phyloP scores from a whole-genome alignment of 2,888 invertebrate species.

The Tridacna gigas region DNA sequence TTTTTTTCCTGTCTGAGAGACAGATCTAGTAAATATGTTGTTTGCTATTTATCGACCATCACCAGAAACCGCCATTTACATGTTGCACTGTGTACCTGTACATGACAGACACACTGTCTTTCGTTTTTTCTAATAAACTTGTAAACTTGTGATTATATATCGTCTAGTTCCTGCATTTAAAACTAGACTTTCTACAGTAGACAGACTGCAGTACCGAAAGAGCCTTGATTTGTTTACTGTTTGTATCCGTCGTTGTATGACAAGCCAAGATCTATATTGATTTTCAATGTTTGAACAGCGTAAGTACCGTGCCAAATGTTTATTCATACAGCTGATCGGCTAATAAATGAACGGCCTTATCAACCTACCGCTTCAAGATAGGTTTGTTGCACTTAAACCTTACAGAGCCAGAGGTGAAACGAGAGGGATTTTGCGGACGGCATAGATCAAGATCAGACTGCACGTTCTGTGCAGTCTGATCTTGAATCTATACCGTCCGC shows the following conservation, averaged over 20 bases:
- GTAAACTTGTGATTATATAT: too few species aligned
- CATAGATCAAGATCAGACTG: background rate
- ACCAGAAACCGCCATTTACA: too few species aligned
- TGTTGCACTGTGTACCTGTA: too few species aligned
- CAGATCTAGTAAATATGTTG: too few species aligned
- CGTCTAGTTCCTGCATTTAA: too few species aligned
- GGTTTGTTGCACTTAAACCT: background rate
- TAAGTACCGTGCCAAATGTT: conserved; percentile 33
- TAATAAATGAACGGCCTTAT: conserved; percentile 32
- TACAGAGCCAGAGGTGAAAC: too few species aligned
- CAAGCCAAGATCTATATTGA: conserved; percentile 26
- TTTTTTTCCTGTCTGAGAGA: too few species aligned
- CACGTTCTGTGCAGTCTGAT: background rate
- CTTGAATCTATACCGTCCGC: background rate
- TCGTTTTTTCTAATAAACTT: too few species aligned
- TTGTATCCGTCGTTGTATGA: background rate
- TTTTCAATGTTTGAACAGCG: conserved; percentile 17
- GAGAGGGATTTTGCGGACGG: background rate
- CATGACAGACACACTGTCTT: too few species aligned
- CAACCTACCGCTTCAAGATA: background rate
- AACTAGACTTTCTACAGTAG: background rate
- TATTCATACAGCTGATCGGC: conserved; percentile 22
- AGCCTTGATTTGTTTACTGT: background rate
- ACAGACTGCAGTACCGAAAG: background rate
- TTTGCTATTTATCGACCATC: too few species aligned